These are phyloP conservation scores for Eulemur coronatus DNA, from an alignment of 2,797 vertebrate species.

Conservation along the genomic window DNA sequence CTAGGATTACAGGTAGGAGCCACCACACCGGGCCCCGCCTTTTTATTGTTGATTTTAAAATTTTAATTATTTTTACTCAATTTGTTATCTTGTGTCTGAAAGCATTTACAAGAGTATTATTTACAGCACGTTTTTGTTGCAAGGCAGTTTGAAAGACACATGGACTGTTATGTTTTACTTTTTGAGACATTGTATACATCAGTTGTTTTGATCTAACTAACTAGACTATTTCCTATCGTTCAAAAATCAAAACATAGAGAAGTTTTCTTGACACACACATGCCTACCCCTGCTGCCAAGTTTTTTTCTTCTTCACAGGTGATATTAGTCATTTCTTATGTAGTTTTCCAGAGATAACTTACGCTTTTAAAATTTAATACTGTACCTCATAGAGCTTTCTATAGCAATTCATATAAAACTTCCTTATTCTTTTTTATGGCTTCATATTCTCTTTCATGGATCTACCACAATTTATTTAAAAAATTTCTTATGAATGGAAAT, in stretches of 20 bases:
- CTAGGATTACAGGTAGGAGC: no score
- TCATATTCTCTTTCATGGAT: not conserved
- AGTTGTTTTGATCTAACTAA: constrained; percentile 35
- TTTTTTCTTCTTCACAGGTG: not conserved
- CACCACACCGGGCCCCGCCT: not conserved
- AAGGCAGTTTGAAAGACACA: not conserved
- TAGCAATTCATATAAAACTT: not conserved
- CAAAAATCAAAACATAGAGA: constrained; percentile 12
- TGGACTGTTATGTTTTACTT: not conserved
- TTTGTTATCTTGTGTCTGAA: constrained; percentile 1
- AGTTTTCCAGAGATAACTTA: constrained; percentile 4
- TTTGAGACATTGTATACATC: not conserved
- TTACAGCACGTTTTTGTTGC: not conserved
- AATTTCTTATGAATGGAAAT: constrained; percentile 15
- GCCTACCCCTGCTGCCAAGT: not conserved
- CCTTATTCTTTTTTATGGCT: not conserved
- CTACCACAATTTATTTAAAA: not conserved
- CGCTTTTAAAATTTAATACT: not conserved
- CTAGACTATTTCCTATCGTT: constrained; percentile 11
- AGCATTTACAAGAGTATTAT: not conserved
- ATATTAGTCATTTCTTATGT: not conserved
- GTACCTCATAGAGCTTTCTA: not conserved
- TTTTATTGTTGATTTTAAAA: not conserved
- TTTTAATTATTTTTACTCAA: not conserved
- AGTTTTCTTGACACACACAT: not conserved